Evolutionary conservation across 1,140 invertebrate species (phyloP).

Genomic region (Euwallacea similis): DNA sequence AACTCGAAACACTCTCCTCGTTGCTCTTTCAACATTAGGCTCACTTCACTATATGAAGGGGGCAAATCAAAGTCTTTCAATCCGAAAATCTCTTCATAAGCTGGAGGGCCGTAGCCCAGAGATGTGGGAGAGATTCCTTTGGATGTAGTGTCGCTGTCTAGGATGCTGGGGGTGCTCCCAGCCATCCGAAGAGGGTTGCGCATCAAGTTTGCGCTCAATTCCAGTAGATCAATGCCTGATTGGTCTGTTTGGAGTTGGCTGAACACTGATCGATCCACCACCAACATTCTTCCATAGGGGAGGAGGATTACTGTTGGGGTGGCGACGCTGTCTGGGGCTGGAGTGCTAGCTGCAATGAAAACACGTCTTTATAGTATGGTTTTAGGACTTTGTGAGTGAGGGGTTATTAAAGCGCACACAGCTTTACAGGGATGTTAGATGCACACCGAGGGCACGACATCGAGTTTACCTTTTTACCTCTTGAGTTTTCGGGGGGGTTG

Average conservation of each 20-base stretch:
- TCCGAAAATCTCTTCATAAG: slow-evolving; percentile 53
- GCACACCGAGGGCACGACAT: slow-evolving; percentile 21
- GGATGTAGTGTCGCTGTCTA: slow-evolving; percentile 51
- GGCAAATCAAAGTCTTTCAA: slow-evolving; percentile 51
- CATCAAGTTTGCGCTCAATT: slow-evolving; percentile 58
- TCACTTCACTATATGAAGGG: slow-evolving; percentile 52
- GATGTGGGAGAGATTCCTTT: slow-evolving; percentile 51
- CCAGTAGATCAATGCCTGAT: slow-evolving; percentile 58
- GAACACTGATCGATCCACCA: slow-evolving; percentile 59
- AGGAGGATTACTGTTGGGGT: slow-evolving; percentile 62
- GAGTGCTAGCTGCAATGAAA: slow-evolving; percentile 43
- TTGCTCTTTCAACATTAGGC: slow-evolving; percentile 37
- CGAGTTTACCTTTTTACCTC: slow-evolving; percentile 39
- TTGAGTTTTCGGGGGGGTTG: slow-evolving; percentile 28
- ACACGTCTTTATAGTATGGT: neutral
- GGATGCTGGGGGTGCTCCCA: slow-evolving; percentile 49
- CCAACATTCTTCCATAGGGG: slow-evolving; percentile 63
- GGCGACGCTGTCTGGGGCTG: slow-evolving; percentile 42
- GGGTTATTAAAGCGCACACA: slow-evolving; percentile 4
- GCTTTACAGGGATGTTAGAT: neutral
- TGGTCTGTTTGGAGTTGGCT: slow-evolving; percentile 56
- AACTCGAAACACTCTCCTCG: slow-evolving; percentile 5
- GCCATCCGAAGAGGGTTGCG: slow-evolving; percentile 37
- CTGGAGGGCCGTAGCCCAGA: slow-evolving; percentile 49
- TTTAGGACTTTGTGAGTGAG: neutral